Evolutionary conservation across 2,113 vertebrate species (phyloP).

Genomic region (Planiliza haematocheilus): DNA sequence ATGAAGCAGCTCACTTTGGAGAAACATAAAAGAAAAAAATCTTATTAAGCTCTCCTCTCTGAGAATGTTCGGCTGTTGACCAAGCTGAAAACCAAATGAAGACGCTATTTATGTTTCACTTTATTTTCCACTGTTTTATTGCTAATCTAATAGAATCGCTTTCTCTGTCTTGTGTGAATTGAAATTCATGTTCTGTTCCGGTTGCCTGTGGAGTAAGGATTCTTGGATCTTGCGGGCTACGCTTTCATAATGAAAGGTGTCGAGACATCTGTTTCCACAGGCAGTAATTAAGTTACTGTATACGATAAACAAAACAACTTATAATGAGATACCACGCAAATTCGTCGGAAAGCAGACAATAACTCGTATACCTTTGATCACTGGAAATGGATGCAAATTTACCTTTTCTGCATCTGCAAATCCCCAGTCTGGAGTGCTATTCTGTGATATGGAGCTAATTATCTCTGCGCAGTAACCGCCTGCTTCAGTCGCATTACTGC

Average conservation of each 20-base stretch:
- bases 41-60: slow-evolving; percentile 20
- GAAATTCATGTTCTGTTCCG: slow-evolving; percentile 48
- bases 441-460: slow-evolving; percentile 52
- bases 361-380: slow-evolving; percentile 66
- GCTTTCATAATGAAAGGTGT: slow-evolving; percentile 74
- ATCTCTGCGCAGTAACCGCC: slow-evolving; percentile 44
- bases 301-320: slow-evolving; percentile 73
- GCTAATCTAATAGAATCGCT: slow-evolving; percentile 49
- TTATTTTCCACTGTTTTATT: slow-evolving; percentile 37
- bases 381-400: slow-evolving; percentile 51
- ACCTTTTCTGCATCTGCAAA: slow-evolving; percentile 43
- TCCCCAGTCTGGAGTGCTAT: slow-evolving; percentile 18
- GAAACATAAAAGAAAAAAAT: slow-evolving; percentile 19
- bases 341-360: slow-evolving; percentile 36
- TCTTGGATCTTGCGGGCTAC: slow-evolving; percentile 63
- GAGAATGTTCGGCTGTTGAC: slow-evolving; percentile 49
- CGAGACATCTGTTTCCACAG: slow-evolving; percentile 76
- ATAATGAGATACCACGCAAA: slow-evolving; percentile 70
- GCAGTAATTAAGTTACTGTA: slow-evolving; percentile 78
- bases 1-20: slow-evolving; percentile 16
- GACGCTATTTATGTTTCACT: slow-evolving; percentile 53
- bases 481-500: slow-evolving; percentile 8
- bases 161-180: slow-evolving; percentile 31
- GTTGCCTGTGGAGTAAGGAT: slow-evolving; percentile 61
- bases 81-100: slow-evolving; percentile 52